phyloP scores from a whole-genome alignment of 2,888 invertebrate species.

The Cordylochernes scorpioides region DNA sequence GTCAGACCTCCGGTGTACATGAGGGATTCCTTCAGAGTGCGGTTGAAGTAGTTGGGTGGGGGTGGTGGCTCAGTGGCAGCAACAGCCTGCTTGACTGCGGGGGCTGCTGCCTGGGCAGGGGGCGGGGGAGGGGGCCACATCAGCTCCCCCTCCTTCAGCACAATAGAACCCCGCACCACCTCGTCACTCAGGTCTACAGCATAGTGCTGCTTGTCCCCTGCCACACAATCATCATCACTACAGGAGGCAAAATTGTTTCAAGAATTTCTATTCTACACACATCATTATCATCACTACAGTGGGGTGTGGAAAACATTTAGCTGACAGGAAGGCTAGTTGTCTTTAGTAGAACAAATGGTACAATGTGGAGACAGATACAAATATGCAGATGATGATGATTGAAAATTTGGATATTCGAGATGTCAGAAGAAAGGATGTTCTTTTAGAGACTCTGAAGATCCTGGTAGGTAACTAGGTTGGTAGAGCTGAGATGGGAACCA shows the following conservation, averaged over 20 bases:
- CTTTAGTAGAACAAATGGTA: too few species aligned
- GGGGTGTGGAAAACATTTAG: too few species aligned
- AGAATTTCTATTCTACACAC: not conserved
- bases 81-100: slow-evolving; percentile 21
- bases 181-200: slow-evolving; percentile 54
- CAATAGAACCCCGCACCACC: slow-evolving; percentile 53
- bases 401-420: too few species aligned
- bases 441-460: too few species aligned
- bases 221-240: slow-evolving; percentile 8
- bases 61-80: slow-evolving; percentile 23
- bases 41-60: slow-evolving; percentile 36
- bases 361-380: too few species aligned
- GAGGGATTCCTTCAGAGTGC: slow-evolving; percentile 37
- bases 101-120: slow-evolving; percentile 28
- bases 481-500: too few species aligned
- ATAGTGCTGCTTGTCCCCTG: slow-evolving; percentile 48
- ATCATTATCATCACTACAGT: not conserved
- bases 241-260: not conserved
- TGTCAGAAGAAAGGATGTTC: too few species aligned
- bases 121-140: slow-evolving; percentile 51
- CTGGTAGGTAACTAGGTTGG: too few species aligned
- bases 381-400: too few species aligned
- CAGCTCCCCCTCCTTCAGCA: slow-evolving; percentile 42
- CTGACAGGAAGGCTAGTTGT: too few species aligned
- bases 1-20: slow-evolving; percentile 44